A percentile compares a stretch with the other conserved stretches of the same genome.
These are phyloP conservation scores for Diorhabda elongata DNA, from an alignment of 1,140 invertebrate genomes.

Conservation along the genomic window DNA sequence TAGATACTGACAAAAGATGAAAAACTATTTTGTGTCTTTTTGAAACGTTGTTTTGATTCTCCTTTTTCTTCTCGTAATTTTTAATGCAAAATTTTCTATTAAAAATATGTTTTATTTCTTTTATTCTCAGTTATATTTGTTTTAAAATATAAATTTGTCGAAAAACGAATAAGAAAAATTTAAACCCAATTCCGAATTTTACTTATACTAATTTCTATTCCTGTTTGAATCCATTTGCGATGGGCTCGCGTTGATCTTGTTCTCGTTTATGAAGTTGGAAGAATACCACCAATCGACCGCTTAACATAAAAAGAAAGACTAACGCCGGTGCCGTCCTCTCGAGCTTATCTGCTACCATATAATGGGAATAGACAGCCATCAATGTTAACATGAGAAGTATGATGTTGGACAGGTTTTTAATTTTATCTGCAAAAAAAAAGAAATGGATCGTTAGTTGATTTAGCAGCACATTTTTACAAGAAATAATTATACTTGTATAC, in stretches of 20 bases:
- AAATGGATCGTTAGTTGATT: neutral
- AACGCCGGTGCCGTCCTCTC: slow-evolving; percentile 88
- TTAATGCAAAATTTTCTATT: too few species aligned
- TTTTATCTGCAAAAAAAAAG: slow-evolving; percentile 62
- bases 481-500: too few species aligned
- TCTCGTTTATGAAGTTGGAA: slow-evolving; percentile 58
- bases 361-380: slow-evolving; percentile 88
- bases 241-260: slow-evolving; percentile 50
- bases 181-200: too few species aligned
- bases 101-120: too few species aligned
- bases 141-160: too few species aligned
- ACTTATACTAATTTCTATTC: slow-evolving; percentile 48
- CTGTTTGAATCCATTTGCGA: slow-evolving; percentile 60
- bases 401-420: slow-evolving; percentile 85
- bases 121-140: too few species aligned
- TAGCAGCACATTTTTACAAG: too few species aligned
- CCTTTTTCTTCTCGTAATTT: too few species aligned
- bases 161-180: too few species aligned
- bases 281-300: slow-evolving; percentile 79
- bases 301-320: slow-evolving; percentile 94
- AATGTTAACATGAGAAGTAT: slow-evolving; percentile 78
- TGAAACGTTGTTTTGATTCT: too few species aligned
- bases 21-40: too few species aligned
- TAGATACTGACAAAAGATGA: too few species aligned
- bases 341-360: slow-evolving; percentile 87